Percentiles rank a stretch among this genome's conserved stretches.
Evolutionary conservation across 2,113 vertebrate genomes (phyloP).

Genomic region (Cephalopholis sonnerati): DNA sequence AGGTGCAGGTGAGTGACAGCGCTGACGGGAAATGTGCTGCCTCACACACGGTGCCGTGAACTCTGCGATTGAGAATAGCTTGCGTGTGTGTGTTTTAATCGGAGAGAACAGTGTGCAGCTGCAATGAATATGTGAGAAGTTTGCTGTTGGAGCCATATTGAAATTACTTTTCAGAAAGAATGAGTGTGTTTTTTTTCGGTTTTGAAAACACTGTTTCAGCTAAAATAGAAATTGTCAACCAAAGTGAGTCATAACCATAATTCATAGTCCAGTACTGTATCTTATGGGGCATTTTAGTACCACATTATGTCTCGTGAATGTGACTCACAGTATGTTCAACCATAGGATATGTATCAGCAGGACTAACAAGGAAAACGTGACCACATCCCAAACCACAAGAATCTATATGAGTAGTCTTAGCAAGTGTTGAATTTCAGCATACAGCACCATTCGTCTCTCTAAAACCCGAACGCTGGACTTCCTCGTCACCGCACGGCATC

Average conservation of each 20-base stretch:
- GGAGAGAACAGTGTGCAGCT: not conserved
- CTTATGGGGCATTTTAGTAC: constrained; percentile 47
- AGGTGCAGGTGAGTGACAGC: constrained; percentile 70
- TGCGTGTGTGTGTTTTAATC: not conserved
- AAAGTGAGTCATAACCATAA: constrained; percentile 42
- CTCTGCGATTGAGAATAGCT: constrained; percentile 14
- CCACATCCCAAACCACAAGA: constrained; percentile 62
- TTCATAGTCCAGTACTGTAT: constrained; percentile 21
- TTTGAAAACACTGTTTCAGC: not conserved
- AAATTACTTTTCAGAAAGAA: not conserved
- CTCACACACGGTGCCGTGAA: constrained; percentile 12
- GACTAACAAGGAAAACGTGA: constrained; percentile 54
- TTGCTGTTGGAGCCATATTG: constrained; percentile 13
- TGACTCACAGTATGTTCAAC: constrained; percentile 23
- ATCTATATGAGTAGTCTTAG: constrained; percentile 58
- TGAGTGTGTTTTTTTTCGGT: not conserved
- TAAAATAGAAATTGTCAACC: constrained; percentile 6
- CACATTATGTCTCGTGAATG: constrained; percentile 38
- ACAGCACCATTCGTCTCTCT: constrained; percentile 47
- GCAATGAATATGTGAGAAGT: constrained; percentile 20
- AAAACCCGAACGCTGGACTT: constrained; percentile 57
- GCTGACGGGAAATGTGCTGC: constrained; percentile 50
- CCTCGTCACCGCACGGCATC: constrained; percentile 50
- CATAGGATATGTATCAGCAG: constrained; percentile 46
- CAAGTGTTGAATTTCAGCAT: constrained; percentile 64